A percentile compares a stretch with the other conserved stretches of the same genome.
phyloP scores from a whole-genome alignment of 2,113 vertebrate species.

The Protobothrops mucrosquamatus region DNA sequence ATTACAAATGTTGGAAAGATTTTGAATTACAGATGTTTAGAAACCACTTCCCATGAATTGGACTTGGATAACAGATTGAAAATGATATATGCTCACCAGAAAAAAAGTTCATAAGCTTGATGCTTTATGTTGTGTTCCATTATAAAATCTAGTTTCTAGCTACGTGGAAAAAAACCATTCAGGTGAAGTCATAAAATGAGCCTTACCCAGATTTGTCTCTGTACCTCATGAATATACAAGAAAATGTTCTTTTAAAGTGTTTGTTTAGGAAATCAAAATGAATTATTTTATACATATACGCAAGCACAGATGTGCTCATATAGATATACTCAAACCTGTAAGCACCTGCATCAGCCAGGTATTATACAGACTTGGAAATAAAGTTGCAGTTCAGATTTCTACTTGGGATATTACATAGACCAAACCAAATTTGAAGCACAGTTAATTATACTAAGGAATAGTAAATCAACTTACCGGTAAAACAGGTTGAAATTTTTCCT shows the following conservation, averaged over 20 bases:
- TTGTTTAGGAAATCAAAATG: conserved; percentile 39
- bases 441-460: conserved; percentile 30
- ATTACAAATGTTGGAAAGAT: conserved; percentile 14
- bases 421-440: conserved; percentile 22
- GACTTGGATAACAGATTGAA: conserved; percentile 29
- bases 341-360: not conserved
- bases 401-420: conserved; percentile 22
- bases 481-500: conserved; percentile 65
- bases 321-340: not conserved
- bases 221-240: not conserved
- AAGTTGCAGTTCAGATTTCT: conserved; percentile 42
- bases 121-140: conserved; percentile 27
- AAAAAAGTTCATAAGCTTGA: conserved; percentile 9
- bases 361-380: conserved; percentile 21
- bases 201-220: conserved; percentile 14
- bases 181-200: conserved; percentile 43
- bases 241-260: conserved; percentile 52
- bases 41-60: conserved; percentile 25
- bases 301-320: not conserved
- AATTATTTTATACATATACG: not conserved
- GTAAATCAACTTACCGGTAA: conserved; percentile 47
- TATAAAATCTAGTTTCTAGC: not conserved
- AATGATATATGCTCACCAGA: conserved; percentile 4
- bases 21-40: not conserved
- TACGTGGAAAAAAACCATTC: conserved; percentile 21